Percentiles rank a stretch among this genome's conserved stretches.
These are phyloP conservation scores for Anoura caudifer DNA, from an alignment of 2,113 vertebrate species.

Conservation along the genomic window DNA sequence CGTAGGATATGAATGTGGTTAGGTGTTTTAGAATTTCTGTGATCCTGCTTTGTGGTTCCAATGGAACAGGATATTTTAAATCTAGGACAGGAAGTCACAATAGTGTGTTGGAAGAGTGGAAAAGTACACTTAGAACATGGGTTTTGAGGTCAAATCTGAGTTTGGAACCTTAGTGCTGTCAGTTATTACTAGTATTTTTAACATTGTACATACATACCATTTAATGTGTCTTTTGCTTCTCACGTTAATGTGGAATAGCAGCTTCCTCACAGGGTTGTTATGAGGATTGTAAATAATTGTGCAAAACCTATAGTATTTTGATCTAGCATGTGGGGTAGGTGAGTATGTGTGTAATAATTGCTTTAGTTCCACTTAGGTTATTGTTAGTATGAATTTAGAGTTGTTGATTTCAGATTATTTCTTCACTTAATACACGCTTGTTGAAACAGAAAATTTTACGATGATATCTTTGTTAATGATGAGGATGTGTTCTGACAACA, in stretches of 20 bases:
- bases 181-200: neutral
- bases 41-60: slow-evolving; percentile 21
- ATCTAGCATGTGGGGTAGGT: neutral
- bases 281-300: slow-evolving; percentile 31
- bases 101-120: neutral
- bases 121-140: neutral
- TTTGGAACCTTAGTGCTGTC: neutral
- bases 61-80: slow-evolving; percentile 46
- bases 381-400: slow-evolving; percentile 38
- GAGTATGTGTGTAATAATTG: neutral
- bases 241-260: slow-evolving; percentile 12
- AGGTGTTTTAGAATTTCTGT: slow-evolving; percentile 27
- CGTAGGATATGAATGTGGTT: neutral
- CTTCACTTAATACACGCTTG: neutral
- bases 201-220: neutral
- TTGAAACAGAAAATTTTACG: slow-evolving; percentile 23
- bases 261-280: neutral
- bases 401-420: slow-evolving; percentile 28
- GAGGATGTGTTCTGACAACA: neutral
- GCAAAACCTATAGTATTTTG: neutral
- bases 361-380: neutral
- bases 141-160: neutral
- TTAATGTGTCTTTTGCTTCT: slow-evolving; percentile 11
- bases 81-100: neutral
- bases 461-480: neutral